Conservation (phyloP, 1,140 invertebrate genomes). For the Drosophila tropicalis region DNA sequence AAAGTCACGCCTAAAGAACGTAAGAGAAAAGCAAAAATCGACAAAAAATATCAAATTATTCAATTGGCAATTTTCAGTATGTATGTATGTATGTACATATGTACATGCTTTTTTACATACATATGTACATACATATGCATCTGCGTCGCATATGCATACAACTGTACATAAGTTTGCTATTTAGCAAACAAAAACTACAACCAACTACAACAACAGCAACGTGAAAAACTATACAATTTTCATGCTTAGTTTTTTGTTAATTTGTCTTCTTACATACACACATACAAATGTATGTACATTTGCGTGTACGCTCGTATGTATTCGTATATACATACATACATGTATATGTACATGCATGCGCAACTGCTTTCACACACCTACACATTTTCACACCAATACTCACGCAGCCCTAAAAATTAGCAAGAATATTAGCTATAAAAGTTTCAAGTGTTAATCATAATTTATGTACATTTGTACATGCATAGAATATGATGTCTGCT, state of each 20-base stretch:
- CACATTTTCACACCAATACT: neutral
- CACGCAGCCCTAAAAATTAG: neutral
- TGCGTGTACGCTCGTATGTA: too few species aligned
- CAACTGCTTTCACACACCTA: conserved; percentile 13
- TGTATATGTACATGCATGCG: neutral
- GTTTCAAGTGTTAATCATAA: conserved; percentile 7
- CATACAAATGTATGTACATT: neutral
- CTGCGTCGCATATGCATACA: too few species aligned
- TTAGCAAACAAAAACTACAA: too few species aligned
- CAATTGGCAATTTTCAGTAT: conserved; percentile 29
- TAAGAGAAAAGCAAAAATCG: conserved; percentile 31
- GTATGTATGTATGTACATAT: conserved; percentile 29
- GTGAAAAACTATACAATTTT: neutral
- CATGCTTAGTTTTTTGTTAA: neutral
- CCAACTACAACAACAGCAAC: neutral
- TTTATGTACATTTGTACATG: conserved; percentile 3
- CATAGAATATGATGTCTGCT: conserved; percentile 5
- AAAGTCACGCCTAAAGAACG: conserved; percentile 44
- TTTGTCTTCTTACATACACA: neutral
- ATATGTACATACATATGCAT: conserved; percentile 25
- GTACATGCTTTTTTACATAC: conserved; percentile 9
- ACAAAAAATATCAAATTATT: conserved; percentile 31
- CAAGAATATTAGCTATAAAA: neutral
- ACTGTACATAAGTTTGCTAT: too few species aligned
- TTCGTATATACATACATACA: conserved; percentile 16